A percentile compares a stretch with the other conserved stretches of the same genome.
Conservation (phyloP, 2,888 invertebrate species). For the Drosophila leonis region DNA sequence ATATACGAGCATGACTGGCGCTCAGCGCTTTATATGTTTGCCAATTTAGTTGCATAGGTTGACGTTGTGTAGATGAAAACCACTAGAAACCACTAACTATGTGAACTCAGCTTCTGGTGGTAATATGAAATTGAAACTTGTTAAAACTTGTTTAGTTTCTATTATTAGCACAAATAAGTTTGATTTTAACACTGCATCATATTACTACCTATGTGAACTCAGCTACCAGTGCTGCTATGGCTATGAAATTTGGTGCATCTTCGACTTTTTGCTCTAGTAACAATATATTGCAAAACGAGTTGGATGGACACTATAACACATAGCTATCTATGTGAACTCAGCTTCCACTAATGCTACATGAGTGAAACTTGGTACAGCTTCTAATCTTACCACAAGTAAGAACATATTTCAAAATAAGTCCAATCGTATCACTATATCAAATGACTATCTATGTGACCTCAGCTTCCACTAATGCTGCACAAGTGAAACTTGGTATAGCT, state of each 20-base stretch:
- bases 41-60: neutral
- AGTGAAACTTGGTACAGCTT: too few species aligned
- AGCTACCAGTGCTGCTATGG: neutral
- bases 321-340: conserved; percentile 1
- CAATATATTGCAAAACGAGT: neutral
- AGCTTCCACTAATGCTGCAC: neutral
- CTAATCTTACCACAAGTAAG: neutral
- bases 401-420: neutral
- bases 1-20: neutral
- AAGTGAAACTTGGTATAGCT: neutral
- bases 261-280: too few species aligned
- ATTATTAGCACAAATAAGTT: neutral
- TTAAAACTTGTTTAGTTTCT: neutral
- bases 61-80: too few species aligned
- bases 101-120: neutral
- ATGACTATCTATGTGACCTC: neutral
- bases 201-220: neutral
- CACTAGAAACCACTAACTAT: neutral
- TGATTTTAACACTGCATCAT: neutral
- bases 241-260: neutral
- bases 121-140: neutral
- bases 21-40: neutral
- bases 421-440: neutral
- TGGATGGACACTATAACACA: neutral
- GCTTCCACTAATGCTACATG: neutral